These are phyloP conservation scores for Pandemis cinnamomeana DNA, from an alignment of 2,888 invertebrate species.

Conservation along the genomic window DNA sequence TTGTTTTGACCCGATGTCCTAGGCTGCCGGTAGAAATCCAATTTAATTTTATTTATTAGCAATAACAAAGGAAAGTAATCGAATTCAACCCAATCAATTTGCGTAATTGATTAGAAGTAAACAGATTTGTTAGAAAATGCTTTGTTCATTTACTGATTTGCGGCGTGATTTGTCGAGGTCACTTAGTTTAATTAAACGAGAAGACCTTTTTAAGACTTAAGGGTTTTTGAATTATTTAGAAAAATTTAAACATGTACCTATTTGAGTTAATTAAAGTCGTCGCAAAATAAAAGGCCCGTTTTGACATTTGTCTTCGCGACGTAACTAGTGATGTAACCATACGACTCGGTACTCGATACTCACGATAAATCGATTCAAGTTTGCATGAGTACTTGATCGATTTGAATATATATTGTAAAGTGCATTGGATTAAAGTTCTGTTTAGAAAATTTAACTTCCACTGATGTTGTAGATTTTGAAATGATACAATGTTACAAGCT, in stretches of 20 bases:
- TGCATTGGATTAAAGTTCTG: too few species aligned
- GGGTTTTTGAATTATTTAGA: background rate
- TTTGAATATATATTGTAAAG: too few species aligned
- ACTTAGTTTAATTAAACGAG: constrained; percentile 19
- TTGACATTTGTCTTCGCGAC: too few species aligned
- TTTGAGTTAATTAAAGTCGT: too few species aligned
- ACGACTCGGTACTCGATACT: too few species aligned
- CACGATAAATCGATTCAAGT: too few species aligned
- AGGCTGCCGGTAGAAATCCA: constrained; percentile 13
- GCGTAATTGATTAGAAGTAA: constrained; percentile 20
- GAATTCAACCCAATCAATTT: constrained; percentile 20
- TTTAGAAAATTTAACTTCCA: too few species aligned
- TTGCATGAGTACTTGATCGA: too few species aligned
- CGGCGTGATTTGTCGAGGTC: constrained; percentile 5
- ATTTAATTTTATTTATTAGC: constrained; percentile 25
- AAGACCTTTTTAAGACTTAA: background rate
- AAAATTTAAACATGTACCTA: background rate
- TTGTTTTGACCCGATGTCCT: background rate
- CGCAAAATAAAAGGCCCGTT: too few species aligned
- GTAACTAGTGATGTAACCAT: too few species aligned
- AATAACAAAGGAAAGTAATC: constrained; percentile 24
- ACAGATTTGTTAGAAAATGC: constrained; percentile 23
- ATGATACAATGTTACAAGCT: too few species aligned
- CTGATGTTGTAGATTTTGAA: too few species aligned
- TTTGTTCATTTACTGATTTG: constrained; percentile 18